Conservation (phyloP, 2,888 invertebrate genomes). For the Nemapogon koenigi region DNA sequence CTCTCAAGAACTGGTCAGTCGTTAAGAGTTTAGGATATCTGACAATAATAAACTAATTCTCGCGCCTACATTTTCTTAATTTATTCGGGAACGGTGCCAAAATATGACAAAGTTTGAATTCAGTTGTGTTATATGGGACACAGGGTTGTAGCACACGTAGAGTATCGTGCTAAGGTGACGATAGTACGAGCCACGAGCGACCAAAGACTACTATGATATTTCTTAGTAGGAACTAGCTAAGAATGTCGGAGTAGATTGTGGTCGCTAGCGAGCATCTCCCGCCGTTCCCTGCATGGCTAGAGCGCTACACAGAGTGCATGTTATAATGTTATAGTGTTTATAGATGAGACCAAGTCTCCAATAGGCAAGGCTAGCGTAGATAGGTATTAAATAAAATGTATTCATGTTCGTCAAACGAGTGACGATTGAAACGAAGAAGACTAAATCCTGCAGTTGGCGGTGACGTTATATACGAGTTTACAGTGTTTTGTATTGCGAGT, state of each 20-base stretch:
- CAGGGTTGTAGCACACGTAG: too few relatives aligned
- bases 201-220: too few relatives aligned
- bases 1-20: constrained; percentile 32
- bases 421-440: constrained; percentile 62
- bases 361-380: constrained; percentile 61
- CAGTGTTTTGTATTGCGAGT: constrained; percentile 39
- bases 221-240: too few relatives aligned
- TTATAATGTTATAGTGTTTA: too few relatives aligned
- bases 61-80: constrained; percentile 6
- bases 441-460: constrained; percentile 59
- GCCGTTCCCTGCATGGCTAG: too few relatives aligned
- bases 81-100: constrained; percentile 6
- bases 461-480: constrained; percentile 56
- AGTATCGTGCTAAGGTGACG: too few relatives aligned
- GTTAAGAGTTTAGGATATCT: constrained; percentile 49
- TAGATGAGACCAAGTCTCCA: constrained; percentile 55
- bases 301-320: too few relatives aligned
- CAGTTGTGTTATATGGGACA: not conserved
- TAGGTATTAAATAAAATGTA: constrained; percentile 51
- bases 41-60: constrained; percentile 54
- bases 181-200: too few relatives aligned
- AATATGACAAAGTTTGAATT: not conserved
- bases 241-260: too few relatives aligned
- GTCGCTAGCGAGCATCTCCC: too few relatives aligned
- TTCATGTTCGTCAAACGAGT: constrained; percentile 51